A percentile compares a stretch with the other conserved stretches of the same genome.
These are phyloP conservation scores for Tupaia tana DNA, from an alignment of 2,113 vertebrate species.

Conservation along the genomic window DNA sequence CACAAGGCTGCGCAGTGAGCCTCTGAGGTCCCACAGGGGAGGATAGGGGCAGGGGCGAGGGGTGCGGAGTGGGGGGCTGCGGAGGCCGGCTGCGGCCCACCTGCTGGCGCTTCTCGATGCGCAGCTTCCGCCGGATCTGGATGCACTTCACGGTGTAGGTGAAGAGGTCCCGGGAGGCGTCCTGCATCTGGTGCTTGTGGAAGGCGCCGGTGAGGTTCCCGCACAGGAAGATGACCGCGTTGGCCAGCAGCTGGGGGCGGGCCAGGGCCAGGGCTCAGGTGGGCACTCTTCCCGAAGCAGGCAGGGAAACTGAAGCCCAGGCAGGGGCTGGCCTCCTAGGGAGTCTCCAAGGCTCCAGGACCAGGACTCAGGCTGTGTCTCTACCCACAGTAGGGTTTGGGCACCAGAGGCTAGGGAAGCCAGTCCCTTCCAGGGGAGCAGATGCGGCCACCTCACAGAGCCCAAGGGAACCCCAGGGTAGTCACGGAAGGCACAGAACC, in stretches of 20 bases:
- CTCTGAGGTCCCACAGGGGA: background rate
- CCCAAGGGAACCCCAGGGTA: background rate
- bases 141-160: conserved; percentile 94
- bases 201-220: conserved; percentile 94
- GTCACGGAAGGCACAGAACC: fast-evolving
- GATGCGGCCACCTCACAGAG: background rate
- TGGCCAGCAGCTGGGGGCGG: conserved; percentile 91
- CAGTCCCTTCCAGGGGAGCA: background rate
- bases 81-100: conserved; percentile 79
- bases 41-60: background rate
- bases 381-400: fast-evolving
- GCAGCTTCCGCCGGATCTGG: conserved; percentile 95
- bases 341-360: background rate
- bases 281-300: background rate
- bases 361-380: background rate
- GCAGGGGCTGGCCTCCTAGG: background rate
- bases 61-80: background rate
- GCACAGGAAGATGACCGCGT: conserved; percentile 92
- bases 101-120: conserved; percentile 98
- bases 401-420: background rate
- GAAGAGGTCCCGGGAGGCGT: conserved; percentile 94
- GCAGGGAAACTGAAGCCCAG: background rate
- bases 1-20: fast-evolving
- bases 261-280: background rate
- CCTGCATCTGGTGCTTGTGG: conserved; percentile 96